Evolutionary conservation across 2,113 vertebrate species (phyloP).

Genomic region (Oreamnos americanus): DNA sequence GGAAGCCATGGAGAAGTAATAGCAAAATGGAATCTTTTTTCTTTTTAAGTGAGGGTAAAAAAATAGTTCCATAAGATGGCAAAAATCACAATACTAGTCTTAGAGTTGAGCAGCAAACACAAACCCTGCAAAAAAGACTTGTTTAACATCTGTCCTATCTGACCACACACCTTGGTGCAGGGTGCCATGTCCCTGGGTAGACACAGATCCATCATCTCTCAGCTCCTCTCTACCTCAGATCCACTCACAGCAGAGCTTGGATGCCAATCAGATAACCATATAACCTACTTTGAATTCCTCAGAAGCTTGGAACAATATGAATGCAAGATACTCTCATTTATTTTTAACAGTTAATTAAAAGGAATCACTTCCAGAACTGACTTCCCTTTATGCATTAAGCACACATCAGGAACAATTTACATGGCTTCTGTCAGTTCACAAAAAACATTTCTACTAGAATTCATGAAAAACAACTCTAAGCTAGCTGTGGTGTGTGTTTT

Average conservation of each 20-base stretch:
- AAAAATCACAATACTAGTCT: not conserved
- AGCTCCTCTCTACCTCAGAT: not conserved
- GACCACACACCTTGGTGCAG: not conserved
- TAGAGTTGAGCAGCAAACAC: not conserved
- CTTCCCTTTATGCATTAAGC: conserved; percentile 14
- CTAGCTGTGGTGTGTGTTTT: not conserved
- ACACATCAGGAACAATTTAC: not conserved
- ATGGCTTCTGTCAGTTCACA: conserved; percentile 4
- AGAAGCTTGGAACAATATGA: not conserved
- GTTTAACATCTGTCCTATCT: not conserved
- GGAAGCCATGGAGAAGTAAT: not conserved
- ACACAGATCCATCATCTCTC: too few species aligned
- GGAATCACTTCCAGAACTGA: not conserved
- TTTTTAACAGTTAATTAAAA: conserved; percentile 37
- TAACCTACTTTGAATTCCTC: not conserved
- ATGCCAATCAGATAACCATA: not conserved
- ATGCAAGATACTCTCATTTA: not conserved
- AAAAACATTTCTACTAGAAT: not conserved
- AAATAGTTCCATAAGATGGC: not conserved
- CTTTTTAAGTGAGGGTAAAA: not conserved
- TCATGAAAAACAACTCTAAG: not conserved
- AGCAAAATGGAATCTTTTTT: not conserved
- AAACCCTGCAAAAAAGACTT: not conserved
- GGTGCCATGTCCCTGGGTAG: not conserved
- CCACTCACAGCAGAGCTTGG: not conserved